These are phyloP conservation scores for Mercenaria mercenaria DNA, from an alignment of 1,140 invertebrate species.

Conservation along the genomic window DNA sequence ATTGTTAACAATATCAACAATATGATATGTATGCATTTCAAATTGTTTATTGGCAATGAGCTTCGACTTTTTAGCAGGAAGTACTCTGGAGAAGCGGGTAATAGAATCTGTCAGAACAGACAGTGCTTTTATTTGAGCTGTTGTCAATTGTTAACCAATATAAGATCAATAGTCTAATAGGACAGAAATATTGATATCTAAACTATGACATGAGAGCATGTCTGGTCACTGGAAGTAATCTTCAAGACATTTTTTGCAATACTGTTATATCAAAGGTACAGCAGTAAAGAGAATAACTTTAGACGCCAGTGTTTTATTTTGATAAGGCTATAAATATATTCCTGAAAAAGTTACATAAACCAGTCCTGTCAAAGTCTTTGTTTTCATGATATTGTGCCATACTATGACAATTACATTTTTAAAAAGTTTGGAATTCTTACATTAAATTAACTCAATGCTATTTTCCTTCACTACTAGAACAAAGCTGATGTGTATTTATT, in stretches of 20 bases:
- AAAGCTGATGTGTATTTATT: too few species aligned
- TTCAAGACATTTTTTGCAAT: too few species aligned
- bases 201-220: constrained; percentile 9
- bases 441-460: too few species aligned
- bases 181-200: constrained; percentile 26
- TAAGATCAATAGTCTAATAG: constrained; percentile 23
- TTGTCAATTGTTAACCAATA: constrained; percentile 34
- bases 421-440: too few species aligned
- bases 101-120: constrained; percentile 35
- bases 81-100: not conserved
- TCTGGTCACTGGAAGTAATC: not conserved
- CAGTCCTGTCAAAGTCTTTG: too few species aligned
- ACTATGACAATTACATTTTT: too few species aligned
- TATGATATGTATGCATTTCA: not conserved
- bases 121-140: not conserved
- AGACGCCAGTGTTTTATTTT: too few species aligned
- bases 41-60: not conserved
- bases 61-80: not conserved
- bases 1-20: not conserved
- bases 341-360: too few species aligned
- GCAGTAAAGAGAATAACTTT: too few species aligned
- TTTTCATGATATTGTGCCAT: too few species aligned
- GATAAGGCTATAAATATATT: too few species aligned
- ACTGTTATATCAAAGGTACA: too few species aligned
- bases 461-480: not conserved